Conservation (phyloP, 2,113 vertebrate genomes). For the Lophotis ruficrista region DNA sequence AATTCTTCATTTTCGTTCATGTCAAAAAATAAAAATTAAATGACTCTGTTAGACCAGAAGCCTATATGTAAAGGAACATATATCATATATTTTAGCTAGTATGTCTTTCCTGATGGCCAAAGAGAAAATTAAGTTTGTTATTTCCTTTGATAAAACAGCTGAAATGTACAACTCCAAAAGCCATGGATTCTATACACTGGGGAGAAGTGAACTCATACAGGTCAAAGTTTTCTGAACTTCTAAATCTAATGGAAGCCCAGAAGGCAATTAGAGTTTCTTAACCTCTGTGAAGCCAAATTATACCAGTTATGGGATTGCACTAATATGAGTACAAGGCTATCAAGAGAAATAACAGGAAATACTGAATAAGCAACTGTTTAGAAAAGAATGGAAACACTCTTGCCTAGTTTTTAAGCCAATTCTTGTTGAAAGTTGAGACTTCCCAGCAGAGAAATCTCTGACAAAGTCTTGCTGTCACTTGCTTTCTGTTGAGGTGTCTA, state of each 20-base stretch:
- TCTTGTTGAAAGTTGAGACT: not conserved
- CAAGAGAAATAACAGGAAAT: not conserved
- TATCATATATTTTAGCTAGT: not conserved
- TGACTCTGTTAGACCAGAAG: not conserved
- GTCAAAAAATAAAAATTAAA: not conserved
- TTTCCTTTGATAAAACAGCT: not conserved
- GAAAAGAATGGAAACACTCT: not conserved
- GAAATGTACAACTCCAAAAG: not conserved
- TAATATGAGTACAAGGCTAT: not conserved
- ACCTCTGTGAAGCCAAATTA: not conserved
- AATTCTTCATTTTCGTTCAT: rapidly evolving
- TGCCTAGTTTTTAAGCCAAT: not conserved
- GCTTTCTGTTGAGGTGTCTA: not conserved
- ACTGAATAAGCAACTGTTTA: not conserved
- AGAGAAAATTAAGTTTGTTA: not conserved
- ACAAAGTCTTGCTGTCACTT: not conserved
- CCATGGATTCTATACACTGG: not conserved
- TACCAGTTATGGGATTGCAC: not conserved
- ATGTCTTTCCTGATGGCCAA: not conserved
- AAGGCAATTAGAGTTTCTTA: not conserved
- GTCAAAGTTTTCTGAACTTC: not conserved
- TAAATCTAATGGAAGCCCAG: not conserved
- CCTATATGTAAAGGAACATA: not conserved
- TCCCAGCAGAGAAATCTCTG: not conserved
- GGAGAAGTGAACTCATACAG: not conserved